phyloP scores from a whole-genome alignment of 1,140 invertebrate genomes.

The Drosophila mojavensis region DNA sequence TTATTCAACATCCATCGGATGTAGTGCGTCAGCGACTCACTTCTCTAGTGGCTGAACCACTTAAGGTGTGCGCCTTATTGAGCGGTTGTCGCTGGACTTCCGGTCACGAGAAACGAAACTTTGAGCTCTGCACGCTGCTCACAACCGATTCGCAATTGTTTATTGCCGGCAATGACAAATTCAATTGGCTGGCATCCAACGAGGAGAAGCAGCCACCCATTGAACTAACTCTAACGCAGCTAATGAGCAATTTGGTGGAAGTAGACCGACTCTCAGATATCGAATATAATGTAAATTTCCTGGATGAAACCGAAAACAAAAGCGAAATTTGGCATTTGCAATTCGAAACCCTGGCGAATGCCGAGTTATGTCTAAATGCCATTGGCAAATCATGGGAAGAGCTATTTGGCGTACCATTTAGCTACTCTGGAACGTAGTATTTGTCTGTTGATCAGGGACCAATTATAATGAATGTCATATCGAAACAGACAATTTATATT shows the following conservation, averaged over 20 bases:
- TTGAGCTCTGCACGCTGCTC: constrained; percentile 79
- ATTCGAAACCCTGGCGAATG: constrained; percentile 71
- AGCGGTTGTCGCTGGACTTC: constrained; percentile 82
- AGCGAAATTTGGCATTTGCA: constrained; percentile 72
- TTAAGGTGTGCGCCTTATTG: constrained; percentile 84
- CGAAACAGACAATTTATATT: constrained; percentile 18
- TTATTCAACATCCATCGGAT: constrained; percentile 82
- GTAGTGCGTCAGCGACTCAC: constrained; percentile 56
- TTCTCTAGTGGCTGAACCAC: constrained; percentile 65
- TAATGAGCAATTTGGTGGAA: constrained; percentile 85
- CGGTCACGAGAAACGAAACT: constrained; percentile 61
- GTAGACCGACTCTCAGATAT: constrained; percentile 82
- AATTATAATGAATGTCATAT: constrained; percentile 43
- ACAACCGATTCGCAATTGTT: constrained; percentile 69
- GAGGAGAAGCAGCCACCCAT: constrained; percentile 46
- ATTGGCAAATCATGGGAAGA: constrained; percentile 76
- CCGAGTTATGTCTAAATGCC: constrained; percentile 64
- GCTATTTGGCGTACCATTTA: constrained; percentile 78
- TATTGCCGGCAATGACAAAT: constrained; percentile 82
- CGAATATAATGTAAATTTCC: constrained; percentile 68
- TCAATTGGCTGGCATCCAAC: constrained; percentile 82
- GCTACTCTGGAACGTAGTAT: constrained; percentile 59
- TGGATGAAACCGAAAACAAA: constrained; percentile 76
- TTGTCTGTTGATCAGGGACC: constrained; percentile 30
- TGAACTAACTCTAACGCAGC: constrained; percentile 79